Evolutionary conservation across 2,888 invertebrate genomes (phyloP).

Genomic region (Limnephilus marmoratus): DNA sequence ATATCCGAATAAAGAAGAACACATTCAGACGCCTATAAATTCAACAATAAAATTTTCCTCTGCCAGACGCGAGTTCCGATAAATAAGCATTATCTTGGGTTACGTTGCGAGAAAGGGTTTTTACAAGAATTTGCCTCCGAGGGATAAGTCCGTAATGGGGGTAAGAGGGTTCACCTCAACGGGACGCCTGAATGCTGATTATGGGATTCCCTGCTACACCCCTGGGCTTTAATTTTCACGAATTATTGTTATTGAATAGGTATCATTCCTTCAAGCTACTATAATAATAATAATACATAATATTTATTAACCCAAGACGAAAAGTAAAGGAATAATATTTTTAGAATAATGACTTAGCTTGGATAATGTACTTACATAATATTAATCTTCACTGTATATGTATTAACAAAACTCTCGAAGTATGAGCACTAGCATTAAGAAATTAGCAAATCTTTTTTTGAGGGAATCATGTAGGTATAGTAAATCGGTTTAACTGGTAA

Average conservation of each 20-base stretch:
- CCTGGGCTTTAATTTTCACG: background rate
- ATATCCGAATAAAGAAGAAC: background rate
- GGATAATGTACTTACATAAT: background rate
- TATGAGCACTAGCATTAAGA: no score
- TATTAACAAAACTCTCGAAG: no score
- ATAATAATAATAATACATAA: background rate
- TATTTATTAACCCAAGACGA: background rate
- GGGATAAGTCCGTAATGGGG: conserved; percentile 12
- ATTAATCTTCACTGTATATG: background rate
- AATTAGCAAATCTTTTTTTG: no score
- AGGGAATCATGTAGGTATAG: no score
- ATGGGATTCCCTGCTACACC: conserved; percentile 8
- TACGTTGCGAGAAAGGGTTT: background rate
- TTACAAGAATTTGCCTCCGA: background rate
- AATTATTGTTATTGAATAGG: background rate
- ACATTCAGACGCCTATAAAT: conserved; percentile 47
- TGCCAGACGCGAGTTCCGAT: background rate
- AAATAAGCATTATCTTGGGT: conserved; percentile 16
- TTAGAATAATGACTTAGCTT: background rate
- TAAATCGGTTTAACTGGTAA: no score
- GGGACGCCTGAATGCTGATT: conserved; percentile 3
- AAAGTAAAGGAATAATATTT: background rate
- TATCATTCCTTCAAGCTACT: background rate
- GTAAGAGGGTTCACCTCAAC: background rate
- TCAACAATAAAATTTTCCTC: background rate